Evolutionary conservation across 23 tunicate species (phyloP).

Genomic region (Ascidia mentula): DNA sequence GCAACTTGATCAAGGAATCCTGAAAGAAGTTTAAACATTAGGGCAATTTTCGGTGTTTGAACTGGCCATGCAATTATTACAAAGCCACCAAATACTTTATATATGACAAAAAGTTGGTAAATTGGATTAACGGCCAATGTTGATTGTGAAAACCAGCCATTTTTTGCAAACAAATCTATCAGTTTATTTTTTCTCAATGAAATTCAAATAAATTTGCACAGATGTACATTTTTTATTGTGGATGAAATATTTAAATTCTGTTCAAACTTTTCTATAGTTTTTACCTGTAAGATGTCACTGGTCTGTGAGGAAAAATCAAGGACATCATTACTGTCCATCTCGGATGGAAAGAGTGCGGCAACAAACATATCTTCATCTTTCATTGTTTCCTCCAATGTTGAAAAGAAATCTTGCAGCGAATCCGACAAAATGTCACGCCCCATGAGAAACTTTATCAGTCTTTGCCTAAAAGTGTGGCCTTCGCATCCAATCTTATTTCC

Average conservation of each 20-base stretch:
- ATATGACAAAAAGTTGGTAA: too few species aligned
- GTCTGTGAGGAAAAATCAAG: neutral
- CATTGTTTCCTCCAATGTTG: neutral
- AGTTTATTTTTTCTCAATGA: too few species aligned
- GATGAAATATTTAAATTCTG: too few species aligned
- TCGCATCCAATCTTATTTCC: neutral
- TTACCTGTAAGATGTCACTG: neutral
- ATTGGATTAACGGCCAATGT: too few species aligned
- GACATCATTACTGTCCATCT: neutral
- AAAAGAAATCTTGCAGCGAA: neutral
- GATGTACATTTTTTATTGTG: too few species aligned
- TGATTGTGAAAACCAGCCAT: too few species aligned
- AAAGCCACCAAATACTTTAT: neutral
- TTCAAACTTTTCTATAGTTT: too few species aligned
- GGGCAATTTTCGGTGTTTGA: too few species aligned
- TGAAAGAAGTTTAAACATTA: constrained; percentile 4
- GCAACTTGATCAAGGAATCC: constrained; percentile 71
- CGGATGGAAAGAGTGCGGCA: neutral
- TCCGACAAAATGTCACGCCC: neutral
- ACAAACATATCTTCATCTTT: neutral
- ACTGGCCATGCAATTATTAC: neutral
- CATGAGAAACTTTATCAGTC: neutral
- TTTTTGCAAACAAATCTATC: too few species aligned
- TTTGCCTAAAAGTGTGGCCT: neutral
- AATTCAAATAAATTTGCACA: too few species aligned